Evolutionary conservation across 2,888 invertebrate genomes (phyloP).

Genomic region (Drosophila leonis): DNA sequence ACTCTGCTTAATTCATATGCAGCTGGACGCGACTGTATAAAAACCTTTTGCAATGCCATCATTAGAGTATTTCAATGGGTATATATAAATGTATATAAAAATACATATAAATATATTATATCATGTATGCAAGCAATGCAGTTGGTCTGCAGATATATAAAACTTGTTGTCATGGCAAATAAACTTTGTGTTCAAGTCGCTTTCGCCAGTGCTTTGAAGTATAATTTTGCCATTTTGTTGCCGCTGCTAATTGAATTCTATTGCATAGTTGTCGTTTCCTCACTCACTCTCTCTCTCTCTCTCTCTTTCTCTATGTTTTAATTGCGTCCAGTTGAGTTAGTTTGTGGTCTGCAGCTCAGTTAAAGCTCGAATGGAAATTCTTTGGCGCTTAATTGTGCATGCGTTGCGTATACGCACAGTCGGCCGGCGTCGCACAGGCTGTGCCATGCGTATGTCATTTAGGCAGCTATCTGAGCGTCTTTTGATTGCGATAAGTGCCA

Average conservation of each 20-base stretch:
- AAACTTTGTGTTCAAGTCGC: not conserved
- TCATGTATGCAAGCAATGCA: not conserved
- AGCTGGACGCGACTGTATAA: not conserved
- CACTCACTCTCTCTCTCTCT: too few relatives aligned
- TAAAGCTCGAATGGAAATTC: constrained; percentile 1
- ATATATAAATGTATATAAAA: not conserved
- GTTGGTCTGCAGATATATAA: not conserved
- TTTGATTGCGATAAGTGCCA: constrained; percentile 49
- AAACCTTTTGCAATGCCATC: not conserved
- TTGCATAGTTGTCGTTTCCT: not conserved
- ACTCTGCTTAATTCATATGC: not conserved
- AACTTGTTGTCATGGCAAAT: not conserved
- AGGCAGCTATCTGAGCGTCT: constrained; percentile 18
- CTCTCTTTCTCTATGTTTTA: not conserved
- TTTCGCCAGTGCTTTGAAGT: not conserved
- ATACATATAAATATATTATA: not conserved
- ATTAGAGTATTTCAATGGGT: not conserved
- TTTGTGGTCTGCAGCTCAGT: constrained; percentile 4
- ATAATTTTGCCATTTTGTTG: constrained; percentile 1
- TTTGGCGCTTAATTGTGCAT: constrained; percentile 1
- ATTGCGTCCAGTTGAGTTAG: constrained; percentile 3
- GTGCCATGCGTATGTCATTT: constrained; percentile 5
- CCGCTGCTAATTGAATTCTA: constrained; percentile 7
- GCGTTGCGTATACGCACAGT: constrained; percentile 6
- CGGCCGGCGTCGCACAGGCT: too few relatives aligned